Evolutionary conservation across 2,888 invertebrate genomes (phyloP).

Genomic region (Drosophila koepferae): DNA sequence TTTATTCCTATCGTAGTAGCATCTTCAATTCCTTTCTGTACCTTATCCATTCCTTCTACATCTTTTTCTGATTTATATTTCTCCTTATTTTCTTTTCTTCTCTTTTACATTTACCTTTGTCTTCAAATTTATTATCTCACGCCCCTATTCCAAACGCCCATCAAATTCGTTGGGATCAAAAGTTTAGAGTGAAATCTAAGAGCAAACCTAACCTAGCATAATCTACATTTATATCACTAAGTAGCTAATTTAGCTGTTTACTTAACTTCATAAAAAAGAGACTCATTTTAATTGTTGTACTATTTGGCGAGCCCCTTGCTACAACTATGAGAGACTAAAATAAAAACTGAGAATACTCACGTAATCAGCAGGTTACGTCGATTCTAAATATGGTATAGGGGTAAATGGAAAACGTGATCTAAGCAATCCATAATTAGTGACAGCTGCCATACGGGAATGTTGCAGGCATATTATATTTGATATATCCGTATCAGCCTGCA

Average conservation of each 20-base stretch:
- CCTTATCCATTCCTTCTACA: too few relatives aligned
- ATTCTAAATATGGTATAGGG: constrained; percentile 36
- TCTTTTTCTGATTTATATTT: too few relatives aligned
- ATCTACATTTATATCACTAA: not conserved
- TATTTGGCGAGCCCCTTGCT: constrained; percentile 15
- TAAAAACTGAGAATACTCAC: constrained; percentile 9
- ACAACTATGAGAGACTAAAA: not conserved
- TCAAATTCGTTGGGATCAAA: not conserved
- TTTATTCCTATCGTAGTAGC: too few relatives aligned
- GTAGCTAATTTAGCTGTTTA: constrained; percentile 9
- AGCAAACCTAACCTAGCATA: constrained; percentile 8
- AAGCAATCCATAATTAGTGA: constrained; percentile 51
- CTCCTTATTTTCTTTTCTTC: not conserved
- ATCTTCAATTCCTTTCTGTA: not conserved
- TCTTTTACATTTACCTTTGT: not conserved
- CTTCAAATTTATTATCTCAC: not conserved
- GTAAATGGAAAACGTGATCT: constrained; percentile 40
- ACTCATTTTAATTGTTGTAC: not conserved
- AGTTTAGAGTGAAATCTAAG: not conserved
- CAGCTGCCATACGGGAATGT: constrained; percentile 34
- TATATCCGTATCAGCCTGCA: constrained; percentile 49
- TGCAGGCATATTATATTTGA: constrained; percentile 10
- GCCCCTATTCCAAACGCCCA: not conserved
- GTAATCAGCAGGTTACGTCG: constrained; percentile 40
- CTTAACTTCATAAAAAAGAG: not conserved